phyloP scores from a whole-genome alignment of 2,888 invertebrate species.

The Alsophila aescularia region DNA sequence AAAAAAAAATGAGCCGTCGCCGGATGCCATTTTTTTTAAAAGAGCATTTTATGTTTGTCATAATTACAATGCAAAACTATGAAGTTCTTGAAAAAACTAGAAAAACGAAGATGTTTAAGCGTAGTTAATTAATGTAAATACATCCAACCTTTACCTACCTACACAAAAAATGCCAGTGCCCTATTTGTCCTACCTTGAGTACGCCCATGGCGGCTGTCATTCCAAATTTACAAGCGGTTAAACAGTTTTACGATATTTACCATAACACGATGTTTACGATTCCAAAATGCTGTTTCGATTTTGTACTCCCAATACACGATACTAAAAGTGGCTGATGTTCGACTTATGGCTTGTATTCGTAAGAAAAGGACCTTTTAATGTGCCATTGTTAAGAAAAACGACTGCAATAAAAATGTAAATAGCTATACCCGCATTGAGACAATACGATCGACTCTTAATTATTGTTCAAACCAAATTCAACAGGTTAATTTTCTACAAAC shows the following conservation, averaged over 20 bases:
- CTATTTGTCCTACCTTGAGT: slow-evolving; percentile 7
- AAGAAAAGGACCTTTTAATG: background rate
- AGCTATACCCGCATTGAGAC: background rate
- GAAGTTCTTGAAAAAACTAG: no score
- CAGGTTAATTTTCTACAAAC: no score
- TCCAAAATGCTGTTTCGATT: slow-evolving; percentile 19
- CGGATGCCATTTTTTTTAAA: no score
- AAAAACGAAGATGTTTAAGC: no score
- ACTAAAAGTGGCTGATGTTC: background rate
- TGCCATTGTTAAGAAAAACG: background rate
- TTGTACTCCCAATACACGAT: slow-evolving; percentile 9
- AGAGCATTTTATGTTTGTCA: no score
- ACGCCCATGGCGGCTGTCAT: slow-evolving; percentile 11
- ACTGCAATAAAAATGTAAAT: slow-evolving; percentile 1
- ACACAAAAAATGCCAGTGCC: background rate
- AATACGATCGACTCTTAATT: background rate
- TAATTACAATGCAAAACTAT: no score
- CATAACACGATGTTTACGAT: slow-evolving; percentile 32
- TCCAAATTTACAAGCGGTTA: slow-evolving; percentile 51
- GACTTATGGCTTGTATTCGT: background rate
- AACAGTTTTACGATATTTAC: slow-evolving; percentile 52
- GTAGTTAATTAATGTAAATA: no score
- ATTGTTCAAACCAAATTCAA: no score
- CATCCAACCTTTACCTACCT: no score
- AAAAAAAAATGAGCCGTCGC: no score